phyloP scores from a whole-genome alignment of 2,888 invertebrate genomes.

The Drosophila lutescens region DNA sequence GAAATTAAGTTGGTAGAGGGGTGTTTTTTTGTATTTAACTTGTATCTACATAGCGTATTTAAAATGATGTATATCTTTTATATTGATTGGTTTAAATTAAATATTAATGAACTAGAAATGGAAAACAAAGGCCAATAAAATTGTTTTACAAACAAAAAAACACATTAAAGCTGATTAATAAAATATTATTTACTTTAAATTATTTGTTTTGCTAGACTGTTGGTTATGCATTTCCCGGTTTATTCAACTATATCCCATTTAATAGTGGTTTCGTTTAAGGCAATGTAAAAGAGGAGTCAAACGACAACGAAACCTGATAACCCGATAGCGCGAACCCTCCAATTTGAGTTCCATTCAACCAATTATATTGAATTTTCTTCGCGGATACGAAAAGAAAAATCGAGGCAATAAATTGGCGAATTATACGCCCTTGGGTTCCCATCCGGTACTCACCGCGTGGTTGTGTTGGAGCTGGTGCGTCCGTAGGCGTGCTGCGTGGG shows the following conservation, averaged over 20 bases:
- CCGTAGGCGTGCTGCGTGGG: conserved; percentile 80
- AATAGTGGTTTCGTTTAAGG: not conserved
- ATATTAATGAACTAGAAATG: too few relatives aligned
- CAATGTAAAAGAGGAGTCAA: not conserved
- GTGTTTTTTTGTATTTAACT: not conserved
- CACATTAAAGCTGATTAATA: too few relatives aligned
- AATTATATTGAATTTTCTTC: conserved; percentile 1
- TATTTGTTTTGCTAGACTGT: too few relatives aligned
- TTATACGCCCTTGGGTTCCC: not conserved
- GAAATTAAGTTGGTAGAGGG: not conserved
- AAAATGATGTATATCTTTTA: too few relatives aligned
- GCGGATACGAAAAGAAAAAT: not conserved
- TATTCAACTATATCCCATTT: not conserved
- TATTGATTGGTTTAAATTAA: too few relatives aligned
- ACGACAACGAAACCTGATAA: too few relatives aligned
- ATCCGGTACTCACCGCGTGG: conserved; percentile 73
- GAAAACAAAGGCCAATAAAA: too few relatives aligned
- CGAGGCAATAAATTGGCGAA: not conserved
- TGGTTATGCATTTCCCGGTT: too few relatives aligned
- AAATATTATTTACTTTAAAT: too few relatives aligned
- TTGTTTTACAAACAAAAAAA: too few relatives aligned
- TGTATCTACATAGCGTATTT: too few relatives aligned
- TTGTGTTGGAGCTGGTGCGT: conserved; percentile 82
- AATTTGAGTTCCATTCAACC: conserved; percentile 1
- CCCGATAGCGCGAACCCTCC: not conserved